These are phyloP conservation scores for Melanerpes aurifrons DNA, from an alignment of 2,113 vertebrate species.

Conservation along the genomic window DNA sequence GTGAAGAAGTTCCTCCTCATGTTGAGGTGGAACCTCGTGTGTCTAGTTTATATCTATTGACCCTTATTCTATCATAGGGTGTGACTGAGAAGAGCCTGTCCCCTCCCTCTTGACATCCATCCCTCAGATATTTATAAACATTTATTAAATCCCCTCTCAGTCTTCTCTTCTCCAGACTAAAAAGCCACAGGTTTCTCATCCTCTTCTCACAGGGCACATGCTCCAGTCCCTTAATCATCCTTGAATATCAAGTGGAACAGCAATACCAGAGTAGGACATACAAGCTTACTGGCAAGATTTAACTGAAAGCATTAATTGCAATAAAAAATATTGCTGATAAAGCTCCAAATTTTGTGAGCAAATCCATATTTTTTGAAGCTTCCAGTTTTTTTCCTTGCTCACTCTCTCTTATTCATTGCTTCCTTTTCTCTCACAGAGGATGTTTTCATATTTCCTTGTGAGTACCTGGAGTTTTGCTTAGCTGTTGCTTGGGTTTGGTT, in stretches of 20 bases:
- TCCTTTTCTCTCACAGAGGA: not conserved
- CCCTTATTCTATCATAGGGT: too few relatives aligned
- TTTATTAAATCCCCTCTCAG: too few relatives aligned
- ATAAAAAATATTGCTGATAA: not conserved
- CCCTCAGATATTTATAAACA: too few relatives aligned
- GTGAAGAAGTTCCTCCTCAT: too few relatives aligned
- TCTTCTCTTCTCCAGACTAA: too few relatives aligned
- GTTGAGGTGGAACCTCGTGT: too few relatives aligned
- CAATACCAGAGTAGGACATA: not conserved
- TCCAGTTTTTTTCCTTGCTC: not conserved
- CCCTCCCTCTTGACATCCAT: too few relatives aligned
- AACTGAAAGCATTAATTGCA: not conserved
- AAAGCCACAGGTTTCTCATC: too few relatives aligned
- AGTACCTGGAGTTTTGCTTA: not conserved
- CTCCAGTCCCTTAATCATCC: too few relatives aligned
- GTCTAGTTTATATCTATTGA: too few relatives aligned
- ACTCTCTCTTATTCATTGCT: not conserved
- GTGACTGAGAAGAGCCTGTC: too few relatives aligned
- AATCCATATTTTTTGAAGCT: not conserved
- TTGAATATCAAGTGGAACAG: conserved; percentile 8
- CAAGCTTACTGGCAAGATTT: not conserved
- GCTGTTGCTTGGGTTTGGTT: not conserved
- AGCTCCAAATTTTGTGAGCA: not conserved
- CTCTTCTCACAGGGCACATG: too few relatives aligned
- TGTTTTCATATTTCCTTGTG: not conserved